Conservation (phyloP, 2,888 invertebrate genomes). For the Agrotis puta region DNA sequence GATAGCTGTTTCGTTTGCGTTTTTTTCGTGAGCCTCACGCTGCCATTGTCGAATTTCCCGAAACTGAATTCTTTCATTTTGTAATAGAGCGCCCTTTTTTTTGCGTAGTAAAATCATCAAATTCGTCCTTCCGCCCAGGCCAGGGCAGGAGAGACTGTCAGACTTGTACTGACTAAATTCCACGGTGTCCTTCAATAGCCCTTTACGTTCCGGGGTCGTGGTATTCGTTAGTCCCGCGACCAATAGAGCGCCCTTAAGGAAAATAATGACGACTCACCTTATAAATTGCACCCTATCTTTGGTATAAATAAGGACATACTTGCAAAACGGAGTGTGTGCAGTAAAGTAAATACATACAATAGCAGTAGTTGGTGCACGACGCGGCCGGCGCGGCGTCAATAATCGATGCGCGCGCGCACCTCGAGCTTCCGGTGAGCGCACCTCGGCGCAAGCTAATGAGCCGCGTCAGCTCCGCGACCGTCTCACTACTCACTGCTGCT, state of each 20-base stretch:
- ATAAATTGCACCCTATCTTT: constrained; percentile 13
- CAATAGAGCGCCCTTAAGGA: background rate
- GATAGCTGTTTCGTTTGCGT: too few relatives aligned
- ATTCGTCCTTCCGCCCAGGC: too few relatives aligned
- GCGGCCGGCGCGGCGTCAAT: constrained; percentile 47
- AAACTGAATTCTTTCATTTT: too few relatives aligned
- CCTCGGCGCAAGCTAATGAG: constrained; percentile 44
- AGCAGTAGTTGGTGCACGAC: constrained; percentile 35
- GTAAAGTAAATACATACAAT: constrained; percentile 44
- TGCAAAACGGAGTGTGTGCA: constrained; percentile 23
- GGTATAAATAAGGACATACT: constrained; percentile 20
- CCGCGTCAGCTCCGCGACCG: background rate
- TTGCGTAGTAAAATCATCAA: too few relatives aligned
- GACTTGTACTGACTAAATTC: too few relatives aligned
- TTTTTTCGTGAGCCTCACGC: too few relatives aligned
- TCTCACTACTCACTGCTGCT: background rate
- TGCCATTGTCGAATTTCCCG: too few relatives aligned
- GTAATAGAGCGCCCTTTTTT: background rate
- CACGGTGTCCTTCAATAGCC: too few relatives aligned
- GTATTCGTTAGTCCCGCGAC: too few relatives aligned
- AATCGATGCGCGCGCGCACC: constrained; percentile 46
- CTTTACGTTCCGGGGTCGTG: too few relatives aligned
- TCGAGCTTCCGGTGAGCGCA: constrained; percentile 49
- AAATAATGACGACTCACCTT: constrained; percentile 13
- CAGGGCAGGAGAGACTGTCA: too few relatives aligned